Base-by-base conservation (phyloP, 2,888 invertebrate species). In the Ectropis crepuscularia region DNA sequence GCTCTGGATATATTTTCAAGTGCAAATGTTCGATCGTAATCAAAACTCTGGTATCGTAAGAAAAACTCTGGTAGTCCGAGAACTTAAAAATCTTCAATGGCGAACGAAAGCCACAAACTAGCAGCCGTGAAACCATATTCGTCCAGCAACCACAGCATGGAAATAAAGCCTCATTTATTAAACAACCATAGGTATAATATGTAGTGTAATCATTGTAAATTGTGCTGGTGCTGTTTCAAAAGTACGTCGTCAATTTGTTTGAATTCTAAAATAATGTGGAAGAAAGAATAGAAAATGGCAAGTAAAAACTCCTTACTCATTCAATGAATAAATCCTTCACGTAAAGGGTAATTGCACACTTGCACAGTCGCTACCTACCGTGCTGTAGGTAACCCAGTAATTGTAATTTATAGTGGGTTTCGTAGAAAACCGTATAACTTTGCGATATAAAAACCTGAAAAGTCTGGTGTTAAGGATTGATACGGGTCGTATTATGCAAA, bases 371-470 rank as follows among this genome's bases (percentile, higher is more conserved):
- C 46, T 46, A 70, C 16, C 16, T 75, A 68, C 70, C 66, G 70
- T 69, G 71, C 63, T 61, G 65, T 62, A 39, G 16, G 16, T 28
- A 28, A 28, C 39, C 47, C 47, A 63, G 74, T 76, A 80, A 80
- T 80, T 82, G 81, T 80, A 79, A 81, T 83, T 82, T 81, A 83
- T 75, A 53, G 75, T 68, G 64, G 49, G 70, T 71, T 79, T 77
- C 76, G 68, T 70, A 71, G 79, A 79, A 82, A 78, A 72, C 69
- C 74, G 59, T 73, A 72, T 78, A 79, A 73, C 74, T 64, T 75
- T 77, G 79, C 76, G 73, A 70, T 72, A 69, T 74, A 76, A 77
- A 72, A 28, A 28, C 16, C 16, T 28, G 16, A 28, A 77, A 72
- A 74, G 69, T 70, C 70, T 61, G 62, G 68, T 67, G 65, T 70